phyloP scores from a whole-genome alignment of 2,888 invertebrate species.

The Polyommatus iphigenia region DNA sequence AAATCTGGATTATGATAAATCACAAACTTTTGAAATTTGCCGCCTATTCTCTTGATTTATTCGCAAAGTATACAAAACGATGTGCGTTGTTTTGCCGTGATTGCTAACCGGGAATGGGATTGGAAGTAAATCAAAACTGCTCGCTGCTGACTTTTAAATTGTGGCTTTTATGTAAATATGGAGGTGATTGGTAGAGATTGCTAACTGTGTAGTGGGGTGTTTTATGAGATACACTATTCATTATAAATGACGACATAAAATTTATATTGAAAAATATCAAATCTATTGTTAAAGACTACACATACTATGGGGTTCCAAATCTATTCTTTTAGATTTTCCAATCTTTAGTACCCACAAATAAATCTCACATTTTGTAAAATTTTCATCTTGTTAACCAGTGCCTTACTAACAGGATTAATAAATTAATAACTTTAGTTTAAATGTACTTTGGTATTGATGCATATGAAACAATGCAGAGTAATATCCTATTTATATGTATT shows the following conservation, averaged over 20 bases:
- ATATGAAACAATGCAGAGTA: neutral
- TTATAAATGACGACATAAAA: no score
- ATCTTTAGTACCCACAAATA: no score
- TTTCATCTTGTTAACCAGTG: no score
- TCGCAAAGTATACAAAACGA: constrained; percentile 63
- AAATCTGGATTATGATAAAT: constrained; percentile 78
- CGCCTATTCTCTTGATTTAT: constrained; percentile 72
- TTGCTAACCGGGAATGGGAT: constrained; percentile 39
- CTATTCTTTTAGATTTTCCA: no score
- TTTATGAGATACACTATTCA: neutral
- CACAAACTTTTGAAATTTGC: constrained; percentile 77
- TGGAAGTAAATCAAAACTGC: constrained; percentile 35
- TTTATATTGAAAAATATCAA: no score
- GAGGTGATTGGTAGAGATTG: neutral
- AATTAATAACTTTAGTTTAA: neutral
- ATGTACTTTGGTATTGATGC: neutral
- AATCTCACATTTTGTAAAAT: no score
- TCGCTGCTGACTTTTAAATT: constrained; percentile 2
- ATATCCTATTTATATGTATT: neutral
- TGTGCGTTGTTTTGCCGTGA: constrained; percentile 54
- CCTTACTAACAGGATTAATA: no score
- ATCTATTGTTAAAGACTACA: no score
- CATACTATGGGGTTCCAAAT: no score
- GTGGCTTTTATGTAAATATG: constrained; percentile 10
- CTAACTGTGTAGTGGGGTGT: neutral